Evolutionary conservation across 2,888 invertebrate genomes (phyloP).

Genomic region (Thereva nobilitata): DNA sequence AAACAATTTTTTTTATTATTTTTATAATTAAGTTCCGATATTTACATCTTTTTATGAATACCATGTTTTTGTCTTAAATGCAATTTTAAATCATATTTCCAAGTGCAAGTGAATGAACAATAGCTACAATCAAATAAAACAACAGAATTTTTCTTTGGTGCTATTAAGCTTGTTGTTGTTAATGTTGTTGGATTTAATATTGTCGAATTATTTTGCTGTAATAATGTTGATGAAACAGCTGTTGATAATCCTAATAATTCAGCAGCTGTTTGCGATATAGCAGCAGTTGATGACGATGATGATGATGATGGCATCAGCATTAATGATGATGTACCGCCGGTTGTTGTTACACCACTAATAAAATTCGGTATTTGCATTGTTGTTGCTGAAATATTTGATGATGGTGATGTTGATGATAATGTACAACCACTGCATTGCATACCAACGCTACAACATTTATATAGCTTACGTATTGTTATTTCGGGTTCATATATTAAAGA

Average conservation of each 20-base stretch:
- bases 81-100: conserved; percentile 58
- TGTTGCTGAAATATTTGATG: conserved; percentile 43
- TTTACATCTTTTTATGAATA: conserved; percentile 58
- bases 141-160: conserved; percentile 49
- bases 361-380: conserved; percentile 54
- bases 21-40: conserved; percentile 2
- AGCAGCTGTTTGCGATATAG: conserved; percentile 14
- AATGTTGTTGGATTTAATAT: conserved; percentile 19
- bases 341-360: conserved; percentile 47
- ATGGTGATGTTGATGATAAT: conserved; percentile 9
- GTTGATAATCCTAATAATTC: conserved; percentile 11
- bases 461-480: conserved; percentile 56
- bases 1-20: neutral
- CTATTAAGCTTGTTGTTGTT: conserved; percentile 36
- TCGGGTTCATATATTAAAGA: conserved; percentile 52
- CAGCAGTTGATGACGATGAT: conserved; percentile 29
- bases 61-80: conserved; percentile 58
- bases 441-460: conserved; percentile 52
- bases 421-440: conserved; percentile 33
- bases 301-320: conserved; percentile 30
- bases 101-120: conserved; percentile 57
- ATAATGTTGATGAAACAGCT: conserved; percentile 18
- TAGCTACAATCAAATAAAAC: conserved; percentile 55
- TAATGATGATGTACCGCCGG: conserved; percentile 37
- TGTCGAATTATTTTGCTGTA: conserved; percentile 18